phyloP scores from a whole-genome alignment of 1,140 invertebrate species.

The Drosophila pallidifrons region DNA sequence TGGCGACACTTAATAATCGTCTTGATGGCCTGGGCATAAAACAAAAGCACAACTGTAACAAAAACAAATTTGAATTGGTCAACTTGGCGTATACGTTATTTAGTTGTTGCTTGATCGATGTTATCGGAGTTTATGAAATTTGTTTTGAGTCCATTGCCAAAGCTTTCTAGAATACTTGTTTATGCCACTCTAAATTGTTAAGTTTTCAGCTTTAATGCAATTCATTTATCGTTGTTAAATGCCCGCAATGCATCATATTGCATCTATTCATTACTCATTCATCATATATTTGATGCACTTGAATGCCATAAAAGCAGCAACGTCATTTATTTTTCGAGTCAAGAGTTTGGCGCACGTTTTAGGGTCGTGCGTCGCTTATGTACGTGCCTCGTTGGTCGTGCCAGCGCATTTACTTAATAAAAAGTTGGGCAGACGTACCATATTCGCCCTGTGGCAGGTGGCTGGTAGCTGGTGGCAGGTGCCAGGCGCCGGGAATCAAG shows the following conservation, averaged over 20 bases:
- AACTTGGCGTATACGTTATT: conserved; percentile 44
- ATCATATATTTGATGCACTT: conserved; percentile 27
- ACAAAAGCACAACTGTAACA: neutral
- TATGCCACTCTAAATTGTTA: neutral
- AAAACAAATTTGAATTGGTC: neutral
- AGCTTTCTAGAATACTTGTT: neutral
- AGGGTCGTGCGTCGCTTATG: conserved; percentile 48
- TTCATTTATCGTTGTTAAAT: neutral
- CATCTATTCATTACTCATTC: conserved; percentile 10
- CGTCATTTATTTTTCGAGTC: conserved; percentile 50
- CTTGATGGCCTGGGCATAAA: conserved; percentile 4
- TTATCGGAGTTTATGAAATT: no score
- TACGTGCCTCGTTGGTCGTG: conserved; percentile 43
- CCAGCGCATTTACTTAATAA: conserved; percentile 55
- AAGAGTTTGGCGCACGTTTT: conserved; percentile 60
- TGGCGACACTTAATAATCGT: conserved; percentile 59
- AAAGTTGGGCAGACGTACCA: conserved; percentile 14
- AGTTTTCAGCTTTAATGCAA: neutral
- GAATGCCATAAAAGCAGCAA: conserved; percentile 44
- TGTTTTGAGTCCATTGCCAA: neutral
- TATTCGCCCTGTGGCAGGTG: neutral
- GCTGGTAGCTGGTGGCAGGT: neutral
- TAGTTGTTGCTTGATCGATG: neutral
- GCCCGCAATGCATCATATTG: conserved; percentile 24
- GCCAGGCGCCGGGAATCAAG: neutral